Evolutionary conservation across 2,113 vertebrate species (phyloP).

Genomic region (Lepisosteus oculatus): DNA sequence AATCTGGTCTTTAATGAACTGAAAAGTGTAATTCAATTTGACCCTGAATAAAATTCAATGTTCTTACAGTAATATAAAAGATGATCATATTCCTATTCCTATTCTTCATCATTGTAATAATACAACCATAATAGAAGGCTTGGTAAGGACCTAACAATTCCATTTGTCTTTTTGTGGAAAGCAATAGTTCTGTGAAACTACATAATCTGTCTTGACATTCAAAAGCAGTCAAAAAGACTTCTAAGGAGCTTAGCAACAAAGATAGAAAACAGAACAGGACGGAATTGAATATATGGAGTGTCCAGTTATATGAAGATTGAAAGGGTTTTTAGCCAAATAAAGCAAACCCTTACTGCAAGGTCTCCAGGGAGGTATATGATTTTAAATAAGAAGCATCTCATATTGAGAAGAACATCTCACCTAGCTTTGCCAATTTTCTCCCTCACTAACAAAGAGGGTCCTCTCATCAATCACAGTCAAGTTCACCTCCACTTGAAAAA

Average conservation of each 20-base stretch:
- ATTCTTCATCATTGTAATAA: too few species aligned
- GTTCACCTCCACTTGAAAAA: conserved; percentile 6
- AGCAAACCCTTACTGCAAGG: not conserved
- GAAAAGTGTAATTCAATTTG: too few species aligned
- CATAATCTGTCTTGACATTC: not conserved
- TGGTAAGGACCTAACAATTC: too few species aligned
- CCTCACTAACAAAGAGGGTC: conserved; percentile 14
- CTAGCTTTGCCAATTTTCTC: conserved; percentile 12
- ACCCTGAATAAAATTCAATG: too few species aligned
- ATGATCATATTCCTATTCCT: too few species aligned
- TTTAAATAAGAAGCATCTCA: conserved; percentile 14
- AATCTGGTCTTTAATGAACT: too few species aligned
- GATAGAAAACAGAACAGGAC: not conserved
- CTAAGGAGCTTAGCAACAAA: not conserved
- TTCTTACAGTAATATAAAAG: too few species aligned
- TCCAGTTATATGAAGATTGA: conserved; percentile 10
- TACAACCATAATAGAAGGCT: too few species aligned
- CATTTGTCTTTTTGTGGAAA: too few species aligned
- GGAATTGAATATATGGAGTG: not conserved
- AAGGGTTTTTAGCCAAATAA: conserved; percentile 7
- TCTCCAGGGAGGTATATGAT: conserved; percentile 1
- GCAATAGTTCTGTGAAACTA: too few species aligned
- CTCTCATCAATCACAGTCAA: conserved; percentile 18
- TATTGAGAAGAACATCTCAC: conserved; percentile 7
- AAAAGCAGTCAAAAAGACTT: not conserved